phyloP scores from a whole-genome alignment of 2,113 vertebrate genomes.

The Coptodon bakossiorum region DNA sequence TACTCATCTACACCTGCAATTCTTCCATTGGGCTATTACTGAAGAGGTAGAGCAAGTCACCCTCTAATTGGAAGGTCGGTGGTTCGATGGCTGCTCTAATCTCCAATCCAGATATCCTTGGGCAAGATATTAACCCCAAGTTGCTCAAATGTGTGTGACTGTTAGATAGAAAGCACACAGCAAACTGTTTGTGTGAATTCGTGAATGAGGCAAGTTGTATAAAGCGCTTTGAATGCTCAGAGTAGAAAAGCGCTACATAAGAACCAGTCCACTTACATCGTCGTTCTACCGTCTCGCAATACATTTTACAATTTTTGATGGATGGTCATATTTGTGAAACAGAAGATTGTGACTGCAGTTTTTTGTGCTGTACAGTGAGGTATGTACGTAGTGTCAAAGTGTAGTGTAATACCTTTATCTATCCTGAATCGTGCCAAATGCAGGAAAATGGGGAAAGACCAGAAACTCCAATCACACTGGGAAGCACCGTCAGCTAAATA shows the following conservation, averaged over 20 bases:
- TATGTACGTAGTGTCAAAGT: neutral
- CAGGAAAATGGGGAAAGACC: neutral
- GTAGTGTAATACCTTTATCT: neutral
- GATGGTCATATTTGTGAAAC: neutral
- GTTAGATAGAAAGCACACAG: neutral
- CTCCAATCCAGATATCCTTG: neutral
- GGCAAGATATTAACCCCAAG: neutral
- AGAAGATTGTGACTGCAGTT: neutral
- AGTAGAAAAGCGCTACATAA: neutral
- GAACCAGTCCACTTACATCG: neutral
- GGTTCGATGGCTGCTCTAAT: neutral
- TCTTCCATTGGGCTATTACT: neutral
- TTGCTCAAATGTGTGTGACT: neutral
- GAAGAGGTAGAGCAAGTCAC: neutral
- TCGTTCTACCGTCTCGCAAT: neutral
- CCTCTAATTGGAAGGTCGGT: neutral
- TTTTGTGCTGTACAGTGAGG: neutral
- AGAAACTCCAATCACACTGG: slow-evolving; percentile 16
- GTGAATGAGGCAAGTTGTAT: neutral
- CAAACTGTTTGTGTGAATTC: neutral
- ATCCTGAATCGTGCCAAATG: neutral
- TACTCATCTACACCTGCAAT: neutral
- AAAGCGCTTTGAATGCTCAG: neutral
- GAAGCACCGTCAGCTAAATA: neutral
- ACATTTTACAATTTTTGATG: neutral